Evolutionary conservation across 53 echinoderm and acorn worm species (phyloP), one percentile per base, ranked within the genome.

Genomic region (Pentamera pediparva): DNA sequence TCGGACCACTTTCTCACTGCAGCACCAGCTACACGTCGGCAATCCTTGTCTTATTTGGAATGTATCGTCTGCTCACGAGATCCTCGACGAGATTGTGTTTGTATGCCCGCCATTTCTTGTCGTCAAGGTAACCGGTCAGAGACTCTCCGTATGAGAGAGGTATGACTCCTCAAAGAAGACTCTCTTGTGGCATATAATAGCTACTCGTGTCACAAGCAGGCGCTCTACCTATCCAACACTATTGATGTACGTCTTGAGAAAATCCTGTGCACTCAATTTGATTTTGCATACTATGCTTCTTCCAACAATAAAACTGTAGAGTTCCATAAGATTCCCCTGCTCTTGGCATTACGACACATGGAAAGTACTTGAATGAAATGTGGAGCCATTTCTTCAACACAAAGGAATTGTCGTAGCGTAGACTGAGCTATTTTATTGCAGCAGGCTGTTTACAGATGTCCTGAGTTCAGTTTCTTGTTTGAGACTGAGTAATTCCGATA

Each of bases 221-320:
- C 90, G 88, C 33, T 95, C 96, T 0, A 88, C 88, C 64, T 89
- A 83, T 5, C 63, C 78, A 13, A 64, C 69, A 25, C 87, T 65
- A 38, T 90, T 88, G 61, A 95, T 76, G 78, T 91, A 79, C 0
- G 90, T 95, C 59, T 88, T 88, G 15, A 75, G 87, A 20, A 95
- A 83, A 63, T 95, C 96, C 36, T 95, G n/a, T n/a, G n/a, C 93
- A 30, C 93, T 86, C 86, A 39, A 27, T 27, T 9, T 24, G 25
- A 25, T 27, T 20, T 61, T 33, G 33, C 10, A 61, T 9, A 61
- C 61, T 45, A 17, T 12, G 17, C 10, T n/a, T n/a, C n/a, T n/a
- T n/a, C n/a, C n/a, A n/a, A n/a, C n/a, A n/a, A n/a, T n/a, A n/a
- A n/a, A n/a, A n/a, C n/a, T n/a, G n/a, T n/a, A n/a, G n/a, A n/a